Base-by-base conservation (phyloP, 2,113 vertebrate genomes). In the Nothoprocta pentlandii region DNA sequence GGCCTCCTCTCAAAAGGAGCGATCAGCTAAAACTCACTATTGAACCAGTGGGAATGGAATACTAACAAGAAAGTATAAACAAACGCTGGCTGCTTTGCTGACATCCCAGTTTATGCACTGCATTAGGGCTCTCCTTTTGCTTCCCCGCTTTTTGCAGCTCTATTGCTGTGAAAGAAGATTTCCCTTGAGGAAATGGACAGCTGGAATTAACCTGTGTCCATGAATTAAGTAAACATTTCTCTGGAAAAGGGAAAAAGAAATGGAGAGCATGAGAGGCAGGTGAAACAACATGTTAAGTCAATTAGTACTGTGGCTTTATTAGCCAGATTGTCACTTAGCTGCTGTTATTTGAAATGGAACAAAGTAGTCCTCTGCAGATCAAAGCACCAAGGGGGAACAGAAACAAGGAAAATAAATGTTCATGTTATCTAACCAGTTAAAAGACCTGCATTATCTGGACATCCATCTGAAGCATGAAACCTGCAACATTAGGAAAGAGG, bases 1-100 rank as follows among this genome's bases (percentile, higher is more conserved):
- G 9, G n/a, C n/a, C 71, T 91, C 63, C 20, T 67, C 75, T 85
- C 59, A 63, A 80, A 80, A 81, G 36, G 54, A 94, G 54, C n/a
- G 81, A 66, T 76, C 58, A 93, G 54, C 53, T 95, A 67, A 82
- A 94, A 82, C 70, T 94, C 75, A 12, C 28, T 63, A 12, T 70
- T 92, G 75, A 87, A 77, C 67, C 62, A 39, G 49, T 32, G 10
- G 54, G 16, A 58, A 53, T 87, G 68, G 71, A 89, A 76, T 62
- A 70, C 39, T 89, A 92, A 69, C 0, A 1, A 85, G 59, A 49
- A 66, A 66, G 62, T 69, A 26, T n/a, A 82, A 94, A 82, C 30
- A 46, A 87, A 74, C 30, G 15, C 75, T 80, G 39, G 17, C 67
- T 63, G 30, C 16, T 69, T 88, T 85, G 68, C 61, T 78, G 58